Percentiles rank a stretch among this genome's conserved stretches.
Evolutionary conservation across 2,888 invertebrate species (phyloP).

Genomic region (Nemotelus pantherinus): DNA sequence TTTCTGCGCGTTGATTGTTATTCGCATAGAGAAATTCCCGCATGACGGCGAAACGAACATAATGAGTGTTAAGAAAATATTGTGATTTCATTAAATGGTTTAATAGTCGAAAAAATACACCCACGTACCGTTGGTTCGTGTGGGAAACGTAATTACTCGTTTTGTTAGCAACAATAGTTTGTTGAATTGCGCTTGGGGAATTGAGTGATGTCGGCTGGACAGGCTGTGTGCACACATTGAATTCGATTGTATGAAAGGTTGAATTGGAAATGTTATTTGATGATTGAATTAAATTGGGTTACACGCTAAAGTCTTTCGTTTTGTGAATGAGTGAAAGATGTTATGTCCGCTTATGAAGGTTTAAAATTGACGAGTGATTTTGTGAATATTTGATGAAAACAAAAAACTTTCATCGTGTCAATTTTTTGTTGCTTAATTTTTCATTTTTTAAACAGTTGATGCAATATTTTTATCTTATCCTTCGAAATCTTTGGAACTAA

Average conservation of each 20-base stretch:
- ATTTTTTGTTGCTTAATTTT: too few species aligned
- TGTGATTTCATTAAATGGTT: constrained; percentile 35
- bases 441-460: too few species aligned
- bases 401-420: too few species aligned
- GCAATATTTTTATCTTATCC: too few species aligned
- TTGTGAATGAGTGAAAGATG: neutral
- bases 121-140: constrained; percentile 12
- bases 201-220: too few species aligned
- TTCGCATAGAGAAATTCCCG: constrained; percentile 16
- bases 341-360: too few species aligned
- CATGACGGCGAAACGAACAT: neutral
- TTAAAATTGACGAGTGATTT: too few species aligned
- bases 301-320: constrained; percentile 41
- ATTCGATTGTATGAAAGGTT: too few species aligned
- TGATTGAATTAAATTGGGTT: constrained; percentile 32
- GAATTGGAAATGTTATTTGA: too few species aligned
- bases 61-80: constrained; percentile 42
- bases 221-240: too few species aligned
- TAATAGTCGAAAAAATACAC: constrained; percentile 22
- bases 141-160: constrained; percentile 25
- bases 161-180: constrained; percentile 1
- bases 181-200: neutral
- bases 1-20: neutral
- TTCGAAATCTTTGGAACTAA: too few species aligned
- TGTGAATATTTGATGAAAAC: too few species aligned